Percentiles rank a stretch among this genome's conserved stretches.
Conservation (phyloP, 1,140 invertebrate genomes). For the Diplogasteroides magnus region DNA sequence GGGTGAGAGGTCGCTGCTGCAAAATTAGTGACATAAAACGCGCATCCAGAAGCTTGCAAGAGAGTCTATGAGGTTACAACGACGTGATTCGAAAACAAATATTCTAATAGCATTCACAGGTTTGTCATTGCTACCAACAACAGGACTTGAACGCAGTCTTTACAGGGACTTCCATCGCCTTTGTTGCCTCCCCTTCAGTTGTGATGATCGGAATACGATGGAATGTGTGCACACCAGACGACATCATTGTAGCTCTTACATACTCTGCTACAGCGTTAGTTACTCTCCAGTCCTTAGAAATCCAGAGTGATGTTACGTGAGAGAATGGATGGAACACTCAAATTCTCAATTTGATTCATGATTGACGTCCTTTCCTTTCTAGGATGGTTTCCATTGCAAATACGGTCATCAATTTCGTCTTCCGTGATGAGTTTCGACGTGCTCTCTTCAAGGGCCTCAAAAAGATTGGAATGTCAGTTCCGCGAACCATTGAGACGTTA, state of each 20-base stretch:
- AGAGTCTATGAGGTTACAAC: background rate
- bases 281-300: too few relatives aligned
- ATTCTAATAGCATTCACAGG: background rate
- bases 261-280: conserved; percentile 12
- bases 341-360: too few relatives aligned
- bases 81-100: conserved; percentile 3
- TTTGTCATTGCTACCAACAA: background rate
- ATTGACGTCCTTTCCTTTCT: too few relatives aligned
- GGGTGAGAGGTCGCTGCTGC: background rate
- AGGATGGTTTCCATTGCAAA: too few relatives aligned
- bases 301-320: too few relatives aligned
- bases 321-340: too few relatives aligned
- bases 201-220: conserved; percentile 14
- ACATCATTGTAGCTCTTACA: conserved; percentile 4
- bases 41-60: background rate
- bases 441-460: too few relatives aligned
- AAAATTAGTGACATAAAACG: background rate
- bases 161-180: background rate
- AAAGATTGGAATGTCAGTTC: too few relatives aligned
- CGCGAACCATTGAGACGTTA: too few relatives aligned
- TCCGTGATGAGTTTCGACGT: too few relatives aligned
- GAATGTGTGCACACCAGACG: background rate
- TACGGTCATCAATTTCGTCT: too few relatives aligned
- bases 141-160: background rate
- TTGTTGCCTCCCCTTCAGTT: conserved; percentile 4